Conservation (phyloP, 2,113 vertebrate genomes). For the Euleptes europaea region DNA sequence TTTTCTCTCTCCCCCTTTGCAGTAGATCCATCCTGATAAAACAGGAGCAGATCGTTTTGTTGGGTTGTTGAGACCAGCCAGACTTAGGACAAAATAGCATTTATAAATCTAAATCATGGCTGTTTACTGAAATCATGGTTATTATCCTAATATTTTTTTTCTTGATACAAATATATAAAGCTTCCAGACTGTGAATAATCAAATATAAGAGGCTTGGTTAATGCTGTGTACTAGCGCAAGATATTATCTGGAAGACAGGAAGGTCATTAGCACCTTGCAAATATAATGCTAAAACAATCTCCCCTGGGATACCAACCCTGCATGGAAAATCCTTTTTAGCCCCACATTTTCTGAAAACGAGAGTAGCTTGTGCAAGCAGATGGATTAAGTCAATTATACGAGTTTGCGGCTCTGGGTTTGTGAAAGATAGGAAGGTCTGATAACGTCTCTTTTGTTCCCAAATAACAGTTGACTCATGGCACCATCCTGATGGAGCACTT, state of each 20-base stretch:
- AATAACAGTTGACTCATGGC: neutral
- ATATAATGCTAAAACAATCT: constrained; percentile 53
- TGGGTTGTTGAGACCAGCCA: constrained; percentile 2
- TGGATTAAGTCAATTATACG: constrained; percentile 36
- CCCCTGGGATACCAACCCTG: constrained; percentile 14
- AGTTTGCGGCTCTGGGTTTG: constrained; percentile 4
- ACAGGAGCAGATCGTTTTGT: constrained; percentile 19
- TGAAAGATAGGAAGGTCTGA: neutral
- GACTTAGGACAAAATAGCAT: constrained; percentile 13
- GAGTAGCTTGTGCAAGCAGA: constrained; percentile 23
- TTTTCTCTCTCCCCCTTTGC: no score
- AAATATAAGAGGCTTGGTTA: constrained; percentile 27
- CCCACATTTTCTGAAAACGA: neutral
- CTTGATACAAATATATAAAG: constrained; percentile 44
- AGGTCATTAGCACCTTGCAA: constrained; percentile 61
- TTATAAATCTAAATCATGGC: constrained; percentile 45
- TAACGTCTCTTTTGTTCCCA: constrained; percentile 23
- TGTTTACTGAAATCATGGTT: constrained; percentile 11
- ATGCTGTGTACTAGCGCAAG: constrained; percentile 26
- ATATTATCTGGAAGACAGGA: constrained; percentile 36
- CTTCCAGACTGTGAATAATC: constrained; percentile 51
- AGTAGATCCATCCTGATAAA: constrained; percentile 11
- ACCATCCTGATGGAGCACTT: neutral
- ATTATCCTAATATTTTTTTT: constrained; percentile 39
- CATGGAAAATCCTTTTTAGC: constrained; percentile 21